A percentile compares a stretch with the other conserved stretches of the same genome.
Evolutionary conservation across 1,140 invertebrate species (phyloP).

Genomic region (Lerema accius): DNA sequence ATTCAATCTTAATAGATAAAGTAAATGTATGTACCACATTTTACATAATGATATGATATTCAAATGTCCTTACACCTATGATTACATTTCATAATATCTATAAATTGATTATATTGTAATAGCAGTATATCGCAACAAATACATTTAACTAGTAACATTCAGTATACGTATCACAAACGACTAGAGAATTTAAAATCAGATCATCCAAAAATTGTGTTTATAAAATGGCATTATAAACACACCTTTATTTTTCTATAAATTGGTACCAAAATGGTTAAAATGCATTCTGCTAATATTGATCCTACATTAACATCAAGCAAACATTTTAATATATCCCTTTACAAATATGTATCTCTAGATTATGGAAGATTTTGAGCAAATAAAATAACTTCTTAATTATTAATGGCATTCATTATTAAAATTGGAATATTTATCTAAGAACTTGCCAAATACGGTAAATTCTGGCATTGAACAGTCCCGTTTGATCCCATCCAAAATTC

Average conservation of each 20-base stretch:
- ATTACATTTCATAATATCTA: constrained; percentile 23
- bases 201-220: not conserved
- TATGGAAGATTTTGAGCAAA: constrained; percentile 23
- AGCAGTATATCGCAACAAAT: constrained; percentile 15
- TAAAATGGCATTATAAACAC: not conserved
- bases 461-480: constrained; percentile 11
- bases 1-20: not conserved
- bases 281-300: not conserved
- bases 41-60: constrained; percentile 28
- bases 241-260: not conserved
- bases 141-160: constrained; percentile 15
- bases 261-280: not conserved
- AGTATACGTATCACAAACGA: constrained; percentile 21
- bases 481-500: constrained; percentile 17
- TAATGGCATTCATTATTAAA: constrained; percentile 11
- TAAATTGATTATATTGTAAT: constrained; percentile 15
- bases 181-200: constrained; percentile 21
- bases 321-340: not conserved
- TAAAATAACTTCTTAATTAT: not conserved
- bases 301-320: too few species aligned
- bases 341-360: not conserved
- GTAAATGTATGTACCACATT: constrained; percentile 5
- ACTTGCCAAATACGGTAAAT: constrained; percentile 18
- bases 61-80: constrained; percentile 18
- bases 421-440: constrained; percentile 5